A percentile compares a stretch with the other conserved stretches of the same genome.
phyloP scores from a whole-genome alignment of 2,888 invertebrate genomes.

The Caenorhabditis sp. region DNA sequence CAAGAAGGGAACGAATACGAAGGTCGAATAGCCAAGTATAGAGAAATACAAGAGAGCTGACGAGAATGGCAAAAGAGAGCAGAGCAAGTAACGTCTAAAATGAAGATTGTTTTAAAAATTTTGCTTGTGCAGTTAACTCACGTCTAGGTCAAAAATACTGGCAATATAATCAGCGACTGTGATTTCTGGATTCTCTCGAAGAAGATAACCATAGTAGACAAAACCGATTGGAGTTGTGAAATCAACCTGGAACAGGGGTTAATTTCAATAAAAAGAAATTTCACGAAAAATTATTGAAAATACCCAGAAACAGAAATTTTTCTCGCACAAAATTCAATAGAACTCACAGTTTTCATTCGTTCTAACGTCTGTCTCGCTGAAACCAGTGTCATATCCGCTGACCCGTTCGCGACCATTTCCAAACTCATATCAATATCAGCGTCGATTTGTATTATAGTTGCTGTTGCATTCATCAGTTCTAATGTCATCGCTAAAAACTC shows the following conservation, averaged over 20 bases:
- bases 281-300: too few species aligned
- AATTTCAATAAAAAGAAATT: neutral
- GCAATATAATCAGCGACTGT: slow-evolving; percentile 47
- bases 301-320: too few species aligned
- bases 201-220: slow-evolving; percentile 46
- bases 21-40: slow-evolving; percentile 29
- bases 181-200: slow-evolving; percentile 42
- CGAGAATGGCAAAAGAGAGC: slow-evolving; percentile 19
- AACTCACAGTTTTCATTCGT: slow-evolving; percentile 33
- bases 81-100: slow-evolving; percentile 35
- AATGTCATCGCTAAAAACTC: slow-evolving; percentile 44
- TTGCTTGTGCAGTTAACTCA: slow-evolving; percentile 7
- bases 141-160: slow-evolving; percentile 33
- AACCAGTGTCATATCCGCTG: slow-evolving; percentile 40
- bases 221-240: slow-evolving; percentile 46
- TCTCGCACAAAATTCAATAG: neutral
- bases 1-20: slow-evolving; percentile 9
- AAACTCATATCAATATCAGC: slow-evolving; percentile 36
- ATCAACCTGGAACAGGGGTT: slow-evolving; percentile 18
- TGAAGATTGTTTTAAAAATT: neutral
- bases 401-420: slow-evolving; percentile 38
- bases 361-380: slow-evolving; percentile 40
- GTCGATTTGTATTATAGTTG: slow-evolving; percentile 44
- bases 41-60: slow-evolving; percentile 29
- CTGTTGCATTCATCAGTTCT: slow-evolving; percentile 44